A percentile compares a stretch with the other conserved stretches of the same genome.
These are phyloP conservation scores for Melanotaenia trifasciata DNA, from an alignment of 2,797 vertebrate genomes.

Conservation along the genomic window DNA sequence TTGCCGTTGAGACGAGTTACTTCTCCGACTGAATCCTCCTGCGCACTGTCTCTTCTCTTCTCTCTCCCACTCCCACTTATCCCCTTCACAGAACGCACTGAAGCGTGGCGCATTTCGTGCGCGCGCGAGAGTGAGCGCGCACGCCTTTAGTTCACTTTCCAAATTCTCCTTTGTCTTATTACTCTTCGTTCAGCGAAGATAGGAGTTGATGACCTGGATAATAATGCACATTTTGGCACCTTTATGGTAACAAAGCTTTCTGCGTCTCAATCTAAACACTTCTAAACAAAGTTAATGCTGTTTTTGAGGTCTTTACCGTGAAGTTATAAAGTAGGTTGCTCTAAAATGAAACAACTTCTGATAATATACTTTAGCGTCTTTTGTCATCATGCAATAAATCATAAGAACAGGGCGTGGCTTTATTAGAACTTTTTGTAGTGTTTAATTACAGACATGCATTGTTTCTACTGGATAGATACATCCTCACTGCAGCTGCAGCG, in stretches of 20 bases:
- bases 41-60: constrained; percentile 67
- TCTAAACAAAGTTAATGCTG: background rate
- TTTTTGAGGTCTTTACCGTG: background rate
- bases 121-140: constrained; percentile 33
- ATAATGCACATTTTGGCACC: background rate
- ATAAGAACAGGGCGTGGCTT: background rate
- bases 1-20: constrained; percentile 50
- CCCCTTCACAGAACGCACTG: constrained; percentile 64
- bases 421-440: background rate
- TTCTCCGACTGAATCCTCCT: constrained; percentile 60
- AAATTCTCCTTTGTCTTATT: constrained; percentile 36
- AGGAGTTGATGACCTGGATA: background rate
- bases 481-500: no score
- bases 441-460: background rate
- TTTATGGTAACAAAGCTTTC: no score
- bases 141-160: constrained; percentile 24
- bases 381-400: background rate
- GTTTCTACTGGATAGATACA: background rate
- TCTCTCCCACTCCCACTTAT: constrained; percentile 78
- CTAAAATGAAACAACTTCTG: background rate
- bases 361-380: background rate
- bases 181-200: constrained; percentile 2
- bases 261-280: background rate
- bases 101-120: constrained; percentile 72
- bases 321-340: background rate